Evolutionary conservation across 2,113 vertebrate species (phyloP), one percentile per base, ranked within the genome.

Genomic region (Sturnira hondurensis): DNA sequence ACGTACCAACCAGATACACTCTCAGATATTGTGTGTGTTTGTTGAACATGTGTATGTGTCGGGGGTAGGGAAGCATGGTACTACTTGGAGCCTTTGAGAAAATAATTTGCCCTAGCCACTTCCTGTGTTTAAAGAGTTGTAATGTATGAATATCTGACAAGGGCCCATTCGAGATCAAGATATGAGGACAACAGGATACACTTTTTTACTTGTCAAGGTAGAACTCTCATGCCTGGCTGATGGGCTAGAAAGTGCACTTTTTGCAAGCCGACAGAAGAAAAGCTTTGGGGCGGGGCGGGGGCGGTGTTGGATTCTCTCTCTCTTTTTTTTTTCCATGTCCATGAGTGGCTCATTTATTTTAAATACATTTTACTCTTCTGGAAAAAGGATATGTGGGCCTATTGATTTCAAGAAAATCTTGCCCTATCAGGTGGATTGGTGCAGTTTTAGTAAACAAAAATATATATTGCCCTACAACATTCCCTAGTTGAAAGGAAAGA

Each of bases 161-260:
- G 33, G 67, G 26, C 63, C 28, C 45, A 45, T 89, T 74, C 89
- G 65, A 78, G 15, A 80, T 89, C 31, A 92, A 96, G 45, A 36
- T 31, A 28, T 22, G 43, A 92, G 7, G 43, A 93, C 54, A 71
- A 92, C 71, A 96, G 71, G 80, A 96, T 61, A n/a, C 45, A 38
- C 36, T 94, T 47, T 86, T 45, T 58, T n/a, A 76, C 80, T 84
- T 78, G n/a, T 89, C 47, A 84, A 38, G 58, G 41, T 56, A 88
- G 61, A 92, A 61, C 19, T 74, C 31, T 96, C 41, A 67, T 7
- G 43, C 82, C 28, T 91, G 93, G 31, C 63, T 89, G 58, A 91
- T 65, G 36, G 96, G 45, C 38, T 41, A 89, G 89, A 91, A 95
- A 97, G 73, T 73, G 17, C 88, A 52, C 7, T 41, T 94, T 94